Evolutionary conservation across 64 coral and sea anemone species (phyloP).

Genomic region (Platygyra sinensis): DNA sequence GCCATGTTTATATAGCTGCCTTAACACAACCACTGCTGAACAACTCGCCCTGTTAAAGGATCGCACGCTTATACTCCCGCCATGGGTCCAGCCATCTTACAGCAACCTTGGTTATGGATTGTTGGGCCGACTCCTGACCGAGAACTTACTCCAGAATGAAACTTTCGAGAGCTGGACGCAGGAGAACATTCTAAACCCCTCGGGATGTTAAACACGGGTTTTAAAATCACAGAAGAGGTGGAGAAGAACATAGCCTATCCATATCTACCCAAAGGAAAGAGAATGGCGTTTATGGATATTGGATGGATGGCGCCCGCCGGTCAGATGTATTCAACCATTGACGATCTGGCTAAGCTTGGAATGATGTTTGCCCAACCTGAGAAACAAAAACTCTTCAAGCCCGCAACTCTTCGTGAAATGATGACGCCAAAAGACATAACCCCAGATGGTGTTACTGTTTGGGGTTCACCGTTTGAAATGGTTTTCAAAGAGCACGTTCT

Average conservation of each 20-base stretch:
- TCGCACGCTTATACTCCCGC: background rate
- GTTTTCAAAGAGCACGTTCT: constrained; percentile 26
- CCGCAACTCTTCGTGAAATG: constrained; percentile 24
- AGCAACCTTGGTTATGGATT: constrained; percentile 49
- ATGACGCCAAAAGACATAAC: constrained; percentile 14
- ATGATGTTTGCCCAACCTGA: constrained; percentile 32
- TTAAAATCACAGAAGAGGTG: constrained; percentile 7
- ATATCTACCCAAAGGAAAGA: background rate
- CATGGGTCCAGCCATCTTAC: constrained; percentile 19
- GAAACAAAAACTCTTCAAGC: background rate
- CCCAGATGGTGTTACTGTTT: constrained; percentile 32
- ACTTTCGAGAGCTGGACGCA: constrained; percentile 41
- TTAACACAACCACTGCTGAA: constrained; percentile 21
- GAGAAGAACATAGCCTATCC: constrained; percentile 40
- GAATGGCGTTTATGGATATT: constrained; percentile 8
- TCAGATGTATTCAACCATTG: constrained; percentile 34
- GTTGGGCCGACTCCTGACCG: constrained; percentile 16
- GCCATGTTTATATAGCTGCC: constrained; percentile 22
- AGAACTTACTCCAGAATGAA: constrained; percentile 18
- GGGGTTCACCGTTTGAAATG: constrained; percentile 45
- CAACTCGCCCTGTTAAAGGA: constrained; percentile 18
- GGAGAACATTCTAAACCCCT: constrained; percentile 24
- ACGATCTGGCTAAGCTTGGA: constrained; percentile 23
- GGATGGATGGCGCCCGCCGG: constrained; percentile 27
- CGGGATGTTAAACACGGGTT: constrained; percentile 14